Base-by-base conservation (phyloP, 2,113 vertebrate genomes). In the Chloropsis hardwickii region DNA sequence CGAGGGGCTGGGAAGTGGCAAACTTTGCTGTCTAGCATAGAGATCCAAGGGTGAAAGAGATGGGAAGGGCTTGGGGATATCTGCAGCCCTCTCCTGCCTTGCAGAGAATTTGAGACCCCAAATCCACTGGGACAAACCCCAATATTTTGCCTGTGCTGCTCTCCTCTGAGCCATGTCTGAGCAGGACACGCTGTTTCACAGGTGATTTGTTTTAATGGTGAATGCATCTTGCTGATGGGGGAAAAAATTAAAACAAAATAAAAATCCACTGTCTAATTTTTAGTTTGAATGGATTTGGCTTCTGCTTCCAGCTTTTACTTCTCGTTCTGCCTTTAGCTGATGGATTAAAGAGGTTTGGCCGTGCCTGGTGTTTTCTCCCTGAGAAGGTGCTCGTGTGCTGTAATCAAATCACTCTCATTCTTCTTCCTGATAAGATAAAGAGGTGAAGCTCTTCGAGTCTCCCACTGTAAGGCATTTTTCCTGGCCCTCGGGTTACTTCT, bases 351-450 rank as follows among this genome's bases (percentile, higher is more conserved):
- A 83, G 71, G 85, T 92, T 90, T 69, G 93, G 81, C 81, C 1
- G 0, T 80, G 54, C 54, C 78, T 0, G 0, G 35, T 67, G 58
- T 88, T 95, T 92, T 86, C 58, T 96, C 50, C 73, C 74, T 0
- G 5, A 25, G 84, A 87, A 91, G 70, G 66, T 84, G 54, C 92
- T 92, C 8, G 10, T 65, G 72, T 71, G 73, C 66, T 73, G 42
- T 86, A 88, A 95, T 89, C 94, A 89, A 91, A 86, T 92, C 84
- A 40, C 86, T 85, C 93, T 78, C 96, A 91, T 94, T 89, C 91
- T 82, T 95, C 94, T 96, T 95, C 81, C 57, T 91, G 84, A 79
- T 92, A 92, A 96, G 77, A 92, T 87, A 94, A 92, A 93, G 92
- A 94, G 69, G 81, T 2, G 23, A 86, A 94, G 81, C 86, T 91